A percentile compares a stretch with the other conserved stretches of the same genome.
Conservation (phyloP, 2,113 vertebrate genomes). For the Myotis lucifugus region DNA sequence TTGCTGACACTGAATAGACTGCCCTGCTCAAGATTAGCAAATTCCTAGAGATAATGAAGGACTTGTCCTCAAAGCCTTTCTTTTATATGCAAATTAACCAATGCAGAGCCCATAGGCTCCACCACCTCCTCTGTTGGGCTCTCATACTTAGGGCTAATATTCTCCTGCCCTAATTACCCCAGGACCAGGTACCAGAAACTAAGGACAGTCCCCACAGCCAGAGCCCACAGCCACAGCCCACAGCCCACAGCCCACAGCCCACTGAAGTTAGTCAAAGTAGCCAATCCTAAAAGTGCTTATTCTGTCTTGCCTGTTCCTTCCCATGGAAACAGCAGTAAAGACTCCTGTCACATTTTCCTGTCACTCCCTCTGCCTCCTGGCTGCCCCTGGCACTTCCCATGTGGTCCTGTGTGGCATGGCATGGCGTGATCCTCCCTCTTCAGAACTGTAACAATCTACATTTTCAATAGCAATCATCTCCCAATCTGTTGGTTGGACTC, state of each 20-base stretch:
- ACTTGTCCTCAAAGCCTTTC: neutral
- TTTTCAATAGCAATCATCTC: neutral
- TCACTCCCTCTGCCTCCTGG: neutral
- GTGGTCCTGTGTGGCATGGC: neutral
- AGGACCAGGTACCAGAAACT: neutral
- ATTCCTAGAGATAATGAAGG: neutral
- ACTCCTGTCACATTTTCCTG: neutral
- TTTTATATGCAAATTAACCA: neutral
- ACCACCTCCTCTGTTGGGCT: neutral
- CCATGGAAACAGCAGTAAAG: neutral
- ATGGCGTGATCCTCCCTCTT: neutral
- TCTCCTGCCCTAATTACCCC: neutral
- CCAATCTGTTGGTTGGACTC: neutral
- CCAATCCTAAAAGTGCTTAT: neutral
- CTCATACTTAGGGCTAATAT: neutral
- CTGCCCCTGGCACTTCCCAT: neutral
- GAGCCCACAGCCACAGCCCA: neutral
- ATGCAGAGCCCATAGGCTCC: neutral
- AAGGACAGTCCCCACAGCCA: neutral
- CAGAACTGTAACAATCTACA: neutral
- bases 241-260: neutral
- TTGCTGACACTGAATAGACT: neutral
- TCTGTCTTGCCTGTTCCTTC: neutral
- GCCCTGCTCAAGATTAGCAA: neutral
- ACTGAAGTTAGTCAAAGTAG: neutral